Conservation (phyloP, 2,888 invertebrate genomes). For the Lycaena phlaeas region DNA sequence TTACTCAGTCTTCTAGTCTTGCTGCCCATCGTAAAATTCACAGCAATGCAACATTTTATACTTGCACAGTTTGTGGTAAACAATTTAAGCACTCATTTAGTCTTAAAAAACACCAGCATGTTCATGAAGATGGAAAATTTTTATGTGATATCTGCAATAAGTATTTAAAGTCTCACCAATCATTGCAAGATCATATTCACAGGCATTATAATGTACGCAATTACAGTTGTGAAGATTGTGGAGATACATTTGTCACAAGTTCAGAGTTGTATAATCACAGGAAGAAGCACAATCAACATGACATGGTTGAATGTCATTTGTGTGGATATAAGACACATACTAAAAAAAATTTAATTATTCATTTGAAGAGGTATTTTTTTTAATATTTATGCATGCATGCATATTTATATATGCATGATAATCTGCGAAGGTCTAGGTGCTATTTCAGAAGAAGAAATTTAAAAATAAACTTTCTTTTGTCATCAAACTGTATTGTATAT, state of each 20-base stretch:
- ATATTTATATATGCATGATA: neutral
- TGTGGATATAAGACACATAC: conserved; percentile 56
- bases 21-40: conserved; percentile 57
- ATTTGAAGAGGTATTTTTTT: conserved; percentile 59
- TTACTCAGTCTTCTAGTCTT: conserved; percentile 57
- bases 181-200: conserved; percentile 49
- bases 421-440: too few relatives aligned
- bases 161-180: conserved; percentile 47
- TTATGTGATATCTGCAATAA: conserved; percentile 54
- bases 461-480: too few relatives aligned
- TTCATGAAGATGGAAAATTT: conserved; percentile 48
- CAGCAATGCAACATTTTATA: conserved; percentile 44
- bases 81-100: conserved; percentile 63
- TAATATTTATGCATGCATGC: neutral
- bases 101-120: conserved; percentile 49
- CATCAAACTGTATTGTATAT: too few relatives aligned
- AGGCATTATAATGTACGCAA: conserved; percentile 59
- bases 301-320: conserved; percentile 48
- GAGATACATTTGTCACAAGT: conserved; percentile 56
- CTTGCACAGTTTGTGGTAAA: conserved; percentile 57
- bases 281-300: conserved; percentile 42
- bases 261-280: conserved; percentile 59
- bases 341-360: conserved; percentile 51
- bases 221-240: conserved; percentile 63
- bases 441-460: too few relatives aligned